These are phyloP conservation scores for Pangasianodon hypophthalmus DNA, from an alignment of 2,113 vertebrate species.

Conservation along the genomic window DNA sequence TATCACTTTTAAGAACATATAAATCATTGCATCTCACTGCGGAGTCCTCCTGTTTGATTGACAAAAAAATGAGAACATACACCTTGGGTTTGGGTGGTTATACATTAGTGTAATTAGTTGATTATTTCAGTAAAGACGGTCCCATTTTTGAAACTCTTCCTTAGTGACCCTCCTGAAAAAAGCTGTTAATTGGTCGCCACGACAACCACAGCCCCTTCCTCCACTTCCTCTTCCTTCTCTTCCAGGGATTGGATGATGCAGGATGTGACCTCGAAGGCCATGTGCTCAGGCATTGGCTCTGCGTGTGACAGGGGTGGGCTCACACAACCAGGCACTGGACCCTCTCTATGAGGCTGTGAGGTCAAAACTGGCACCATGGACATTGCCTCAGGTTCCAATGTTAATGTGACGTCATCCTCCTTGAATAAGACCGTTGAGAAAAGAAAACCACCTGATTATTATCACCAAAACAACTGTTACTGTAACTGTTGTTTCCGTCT, in stretches of 20 bases:
- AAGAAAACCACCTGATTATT: background rate
- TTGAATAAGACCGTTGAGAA: constrained; percentile 36
- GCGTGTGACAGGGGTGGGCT: constrained; percentile 61
- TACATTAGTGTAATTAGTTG: constrained; percentile 65
- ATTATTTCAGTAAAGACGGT: constrained; percentile 65
- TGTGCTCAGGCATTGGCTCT: constrained; percentile 72
- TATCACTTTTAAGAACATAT: constrained; percentile 27
- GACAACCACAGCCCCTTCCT: constrained; percentile 60
- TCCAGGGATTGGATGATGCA: constrained; percentile 86
- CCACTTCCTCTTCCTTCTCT: constrained; percentile 84
- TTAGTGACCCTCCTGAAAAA: background rate
- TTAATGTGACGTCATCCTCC: constrained; percentile 87
- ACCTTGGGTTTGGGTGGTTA: constrained; percentile 43
- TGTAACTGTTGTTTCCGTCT: background rate
- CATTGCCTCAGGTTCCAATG: constrained; percentile 83
- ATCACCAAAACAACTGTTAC: background rate
- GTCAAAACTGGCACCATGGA: constrained; percentile 75
- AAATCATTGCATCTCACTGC: constrained; percentile 6
- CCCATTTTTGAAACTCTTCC: constrained; percentile 44
- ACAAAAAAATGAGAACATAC: constrained; percentile 37
- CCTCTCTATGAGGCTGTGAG: constrained; percentile 77
- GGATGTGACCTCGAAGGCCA: constrained; percentile 86
- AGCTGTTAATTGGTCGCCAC: constrained; percentile 69
- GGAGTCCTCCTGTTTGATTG: constrained; percentile 32
- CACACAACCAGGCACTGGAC: constrained; percentile 55